Evolutionary conservation across 2,888 invertebrate species (phyloP), one percentile per base, ranked within the genome.

Genomic region (Galeruca laticollis): DNA sequence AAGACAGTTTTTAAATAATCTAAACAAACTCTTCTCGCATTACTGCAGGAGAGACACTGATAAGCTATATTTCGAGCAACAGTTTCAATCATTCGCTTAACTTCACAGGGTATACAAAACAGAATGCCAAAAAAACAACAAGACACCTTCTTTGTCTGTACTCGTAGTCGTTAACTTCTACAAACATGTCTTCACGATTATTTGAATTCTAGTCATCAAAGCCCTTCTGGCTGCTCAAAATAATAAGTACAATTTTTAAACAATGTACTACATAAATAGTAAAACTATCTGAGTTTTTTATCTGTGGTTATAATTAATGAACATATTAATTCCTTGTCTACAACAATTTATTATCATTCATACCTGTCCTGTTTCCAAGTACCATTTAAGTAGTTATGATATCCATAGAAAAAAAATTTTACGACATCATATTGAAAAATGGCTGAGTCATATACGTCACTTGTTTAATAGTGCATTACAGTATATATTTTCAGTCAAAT

Each of bases 401-500:
- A 26, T 11, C 4, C 21, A 21, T 26, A 52, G 26, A n/a, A 31
- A 57, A 35, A 57, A 57, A 35, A 20, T 51, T 51, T 20, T 20
- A 21, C 18, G 26, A 35, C 33, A 35, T 57, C 5, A 57, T 35
- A 35, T 13, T 57, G 35, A 54, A 35, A 57, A 57, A 57, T 35
- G 35, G 35, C 18, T 35, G 18, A 57, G 56, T 57, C 56, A 57
- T 56, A 56, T 57, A 57, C 33, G 56, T 57, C 56, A 57, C 56
- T 57, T 57, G 56, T 57, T 57, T 57, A 57, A 35, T 35, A 54
- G 52, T 64, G 63, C 63, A 64, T 40, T 56, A 43, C 40, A 56
- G 56, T 31, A 57, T 64, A 64, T 47, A 56, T 64, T 64, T 64
- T 57, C 26, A 65, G 49, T 56, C 15, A 65, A 47, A 56, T 65